Conservation (phyloP, 2,113 vertebrate species). For the Dryoscopus gambensis region DNA sequence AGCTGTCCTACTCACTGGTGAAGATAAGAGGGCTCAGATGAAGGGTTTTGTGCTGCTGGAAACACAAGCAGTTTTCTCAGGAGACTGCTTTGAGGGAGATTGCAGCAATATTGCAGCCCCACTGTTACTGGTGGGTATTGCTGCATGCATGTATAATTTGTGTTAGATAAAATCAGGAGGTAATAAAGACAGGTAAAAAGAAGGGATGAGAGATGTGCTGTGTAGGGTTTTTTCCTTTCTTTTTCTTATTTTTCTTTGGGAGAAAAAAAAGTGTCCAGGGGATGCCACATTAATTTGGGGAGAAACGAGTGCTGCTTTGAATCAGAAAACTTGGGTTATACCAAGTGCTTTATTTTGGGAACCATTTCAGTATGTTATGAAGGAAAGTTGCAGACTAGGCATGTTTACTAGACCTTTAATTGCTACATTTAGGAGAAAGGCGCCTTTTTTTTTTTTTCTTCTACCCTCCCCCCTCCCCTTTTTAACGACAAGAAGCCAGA, state of each 20-base stretch:
- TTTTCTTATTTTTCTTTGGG: neutral
- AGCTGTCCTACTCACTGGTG: conserved; percentile 20
- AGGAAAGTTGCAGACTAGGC: conserved; percentile 68
- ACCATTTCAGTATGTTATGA: conserved; percentile 51
- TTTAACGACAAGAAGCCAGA: conserved; percentile 74
- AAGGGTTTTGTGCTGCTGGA: conserved; percentile 17
- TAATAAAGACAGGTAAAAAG: conserved; percentile 20
- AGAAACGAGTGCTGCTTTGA: conserved; percentile 20
- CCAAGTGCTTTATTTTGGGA: conserved; percentile 54
- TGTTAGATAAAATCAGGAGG: conserved; percentile 56
- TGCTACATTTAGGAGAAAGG: conserved; percentile 69
- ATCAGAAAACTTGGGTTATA: conserved; percentile 26
- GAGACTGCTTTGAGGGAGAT: conserved; percentile 40
- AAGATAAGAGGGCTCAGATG: conserved; percentile 25
- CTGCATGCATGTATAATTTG: neutral
- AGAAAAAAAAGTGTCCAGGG: neutral
- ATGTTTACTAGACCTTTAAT: conserved; percentile 71
- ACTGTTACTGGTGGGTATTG: neutral
- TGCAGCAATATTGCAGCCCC: conserved; percentile 4
- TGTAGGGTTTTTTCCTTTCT: neutral
- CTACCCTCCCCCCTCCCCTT: neutral
- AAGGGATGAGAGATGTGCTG: neutral
- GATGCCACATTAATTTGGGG: neutral
- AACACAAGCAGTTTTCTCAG: conserved; percentile 21
- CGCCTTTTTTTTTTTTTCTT: neutral